phyloP scores from a whole-genome alignment of 1,140 invertebrate genomes.

The Caenorhabditis elegans region WBcel235 BX284604.4:6481001-6481500 shows the following conservation, averaged over 20 bases:
- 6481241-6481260: too few species aligned
- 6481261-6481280: too few species aligned
- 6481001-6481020: background rate
- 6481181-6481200: background rate
- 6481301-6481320: too few species aligned
- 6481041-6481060: conserved; percentile 41
- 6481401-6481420: conserved; percentile 52
- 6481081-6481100: conserved; percentile 40
- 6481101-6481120: conserved; percentile 25
- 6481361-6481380: conserved; percentile 52
- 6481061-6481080: conserved; percentile 29
- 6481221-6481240: background rate
- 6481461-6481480: conserved; percentile 63
- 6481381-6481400: conserved; percentile 64
- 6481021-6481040: background rate
- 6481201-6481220: background rate
- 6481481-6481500: conserved; percentile 65
- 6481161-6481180: background rate
- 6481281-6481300: too few species aligned
- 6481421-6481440: conserved; percentile 60
- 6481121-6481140: too few species aligned
- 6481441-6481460: conserved; percentile 60
- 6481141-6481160: too few species aligned
- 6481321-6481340: background rate
- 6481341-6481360: conserved; percentile 28